Evolutionary conservation across 64 coral and sea anemone genomes (phyloP).

Genomic region (Dendrophyllia cribrosa): DNA sequence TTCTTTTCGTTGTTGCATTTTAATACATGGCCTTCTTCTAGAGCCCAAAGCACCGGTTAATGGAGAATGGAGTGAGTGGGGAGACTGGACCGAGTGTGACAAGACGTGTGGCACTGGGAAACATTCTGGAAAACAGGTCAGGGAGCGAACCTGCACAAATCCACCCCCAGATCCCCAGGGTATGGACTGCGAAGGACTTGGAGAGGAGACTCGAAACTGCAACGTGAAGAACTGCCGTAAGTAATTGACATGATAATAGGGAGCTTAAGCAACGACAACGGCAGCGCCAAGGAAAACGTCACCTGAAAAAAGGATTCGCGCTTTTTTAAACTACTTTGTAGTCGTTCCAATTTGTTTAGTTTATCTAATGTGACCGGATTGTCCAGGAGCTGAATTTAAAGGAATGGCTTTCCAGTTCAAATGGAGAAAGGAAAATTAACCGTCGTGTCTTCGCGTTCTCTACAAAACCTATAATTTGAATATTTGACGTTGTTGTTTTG

Average conservation of each 20-base stretch:
- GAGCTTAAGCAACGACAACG: too few species aligned
- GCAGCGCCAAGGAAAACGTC: too few species aligned
- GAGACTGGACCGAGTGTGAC: constrained; percentile 33
- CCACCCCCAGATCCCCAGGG: background rate
- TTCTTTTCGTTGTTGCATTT: background rate
- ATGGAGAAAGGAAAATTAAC: too few species aligned
- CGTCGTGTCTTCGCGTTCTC: too few species aligned
- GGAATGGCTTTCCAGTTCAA: too few species aligned
- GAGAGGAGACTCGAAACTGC: background rate
- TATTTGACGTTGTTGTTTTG: too few species aligned
- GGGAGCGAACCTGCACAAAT: constrained; percentile 44
- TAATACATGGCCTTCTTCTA: background rate
- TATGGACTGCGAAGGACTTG: background rate
- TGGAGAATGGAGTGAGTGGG: constrained; percentile 34
- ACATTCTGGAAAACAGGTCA: constrained; percentile 16
- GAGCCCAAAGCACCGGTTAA: background rate
- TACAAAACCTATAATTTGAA: too few species aligned
- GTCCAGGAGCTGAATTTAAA: too few species aligned
- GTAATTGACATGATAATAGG: background rate
- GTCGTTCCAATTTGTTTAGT: too few species aligned
- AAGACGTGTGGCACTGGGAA: constrained; percentile 40
- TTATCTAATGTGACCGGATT: too few species aligned
- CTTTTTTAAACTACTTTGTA: too few species aligned
- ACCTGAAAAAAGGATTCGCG: too few species aligned
- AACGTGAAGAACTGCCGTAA: constrained; percentile 17